Conservation (phyloP, 2,797 vertebrate species). For the Sciurus carolinensis region DNA sequence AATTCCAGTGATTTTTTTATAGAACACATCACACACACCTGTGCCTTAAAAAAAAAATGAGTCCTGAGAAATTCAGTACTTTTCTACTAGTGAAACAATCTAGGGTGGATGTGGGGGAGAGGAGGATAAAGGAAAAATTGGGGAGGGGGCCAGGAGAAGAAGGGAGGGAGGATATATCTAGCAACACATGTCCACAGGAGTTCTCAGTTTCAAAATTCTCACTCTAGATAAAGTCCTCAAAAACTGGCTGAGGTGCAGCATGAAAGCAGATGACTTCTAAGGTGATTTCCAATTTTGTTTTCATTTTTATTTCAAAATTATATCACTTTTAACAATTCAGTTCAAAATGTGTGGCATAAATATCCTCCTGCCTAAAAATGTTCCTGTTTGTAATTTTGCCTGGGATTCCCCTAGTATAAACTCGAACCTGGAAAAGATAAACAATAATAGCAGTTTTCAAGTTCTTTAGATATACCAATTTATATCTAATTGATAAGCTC, state of each 20-base stretch:
- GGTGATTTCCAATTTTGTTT: background rate
- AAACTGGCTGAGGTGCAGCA: background rate
- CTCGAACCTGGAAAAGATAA: slow-evolving; percentile 16
- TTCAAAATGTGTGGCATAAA: background rate
- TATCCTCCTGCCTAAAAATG: background rate
- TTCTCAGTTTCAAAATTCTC: background rate
- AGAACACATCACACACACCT: background rate
- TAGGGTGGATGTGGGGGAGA: background rate
- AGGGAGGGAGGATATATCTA: background rate
- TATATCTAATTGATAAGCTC: slow-evolving; percentile 23
- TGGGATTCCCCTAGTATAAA: slow-evolving; percentile 47
- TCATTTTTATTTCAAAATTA: slow-evolving; percentile 12
- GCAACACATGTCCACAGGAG: background rate
- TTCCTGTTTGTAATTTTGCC: slow-evolving; percentile 20
- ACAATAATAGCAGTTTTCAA: background rate
- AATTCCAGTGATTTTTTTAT: slow-evolving; percentile 47
- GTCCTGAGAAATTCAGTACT: background rate
- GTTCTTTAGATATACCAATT: background rate
- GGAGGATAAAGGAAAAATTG: background rate
- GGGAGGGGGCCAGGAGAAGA: accelerated
- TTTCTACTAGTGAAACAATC: background rate
- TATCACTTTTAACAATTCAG: background rate
- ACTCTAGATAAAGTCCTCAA: background rate
- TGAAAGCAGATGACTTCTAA: background rate
- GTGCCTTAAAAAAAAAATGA: background rate